Evolutionary conservation across 2,113 vertebrate species (phyloP).

Genomic region (Sapajus apella): DNA sequence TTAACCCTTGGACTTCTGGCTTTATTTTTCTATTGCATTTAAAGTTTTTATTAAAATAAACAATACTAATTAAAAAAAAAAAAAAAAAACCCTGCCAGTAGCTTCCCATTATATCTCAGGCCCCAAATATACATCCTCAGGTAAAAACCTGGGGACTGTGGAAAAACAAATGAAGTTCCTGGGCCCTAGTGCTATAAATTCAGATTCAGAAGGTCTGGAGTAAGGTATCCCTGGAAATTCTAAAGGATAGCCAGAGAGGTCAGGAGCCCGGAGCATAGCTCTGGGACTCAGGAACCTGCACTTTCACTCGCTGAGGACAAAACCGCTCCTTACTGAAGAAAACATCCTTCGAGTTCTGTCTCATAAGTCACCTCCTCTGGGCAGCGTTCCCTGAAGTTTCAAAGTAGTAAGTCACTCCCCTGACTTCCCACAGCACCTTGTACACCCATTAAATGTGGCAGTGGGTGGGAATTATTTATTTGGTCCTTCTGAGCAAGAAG

Average conservation of each 20-base stretch:
- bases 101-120: background rate
- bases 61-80: background rate
- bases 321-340: background rate
- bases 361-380: background rate
- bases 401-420: background rate
- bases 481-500: background rate
- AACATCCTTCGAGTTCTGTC: background rate
- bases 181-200: background rate
- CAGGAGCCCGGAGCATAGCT: background rate
- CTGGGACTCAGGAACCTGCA: background rate
- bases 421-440: too few relatives aligned
- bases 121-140: background rate
- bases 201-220: background rate
- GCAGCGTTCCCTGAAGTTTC: background rate
- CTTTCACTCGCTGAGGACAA: background rate
- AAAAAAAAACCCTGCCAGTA: background rate
- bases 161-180: background rate
- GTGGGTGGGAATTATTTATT: background rate
- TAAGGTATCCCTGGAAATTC: background rate
- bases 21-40: background rate
- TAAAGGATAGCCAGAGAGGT: background rate
- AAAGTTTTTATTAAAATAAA: slow-evolving; percentile 2
- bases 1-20: background rate
- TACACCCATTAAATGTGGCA: background rate
- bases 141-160: background rate